These are phyloP conservation scores for Typhlomys cinereus DNA, from an alignment of 2,113 vertebrate genomes.

Conservation along the genomic window DNA sequence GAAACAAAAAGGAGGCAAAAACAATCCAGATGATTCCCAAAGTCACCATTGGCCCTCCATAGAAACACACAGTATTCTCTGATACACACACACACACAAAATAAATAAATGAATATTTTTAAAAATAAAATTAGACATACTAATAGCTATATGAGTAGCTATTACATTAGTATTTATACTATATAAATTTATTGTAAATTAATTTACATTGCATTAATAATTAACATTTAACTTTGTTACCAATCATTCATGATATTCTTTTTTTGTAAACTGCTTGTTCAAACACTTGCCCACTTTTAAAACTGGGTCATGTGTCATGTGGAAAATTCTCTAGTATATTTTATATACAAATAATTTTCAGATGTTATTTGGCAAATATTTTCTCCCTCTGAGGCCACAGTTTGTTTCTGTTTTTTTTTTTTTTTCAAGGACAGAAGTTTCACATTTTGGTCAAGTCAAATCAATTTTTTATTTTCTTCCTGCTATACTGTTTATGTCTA, in stretches of 20 bases:
- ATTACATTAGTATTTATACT: no score
- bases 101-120: no score
- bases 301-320: neutral
- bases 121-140: neutral
- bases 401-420: neutral
- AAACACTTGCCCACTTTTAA: neutral
- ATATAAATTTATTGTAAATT: neutral
- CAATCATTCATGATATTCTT: neutral
- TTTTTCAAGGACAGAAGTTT: neutral
- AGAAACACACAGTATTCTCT: no score
- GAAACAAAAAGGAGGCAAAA: no score
- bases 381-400: neutral
- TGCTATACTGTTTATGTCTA: neutral
- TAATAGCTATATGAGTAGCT: neutral
- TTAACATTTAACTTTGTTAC: neutral
- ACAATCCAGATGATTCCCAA: no score
- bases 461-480: neutral
- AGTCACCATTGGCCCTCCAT: no score
- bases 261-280: neutral
- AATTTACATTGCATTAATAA: constrained; percentile 19
- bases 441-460: neutral
- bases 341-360: constrained; percentile 19
- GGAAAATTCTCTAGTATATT: neutral
- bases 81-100: no score
- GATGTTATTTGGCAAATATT: neutral